Conservation (phyloP, 92 coral and sea anemone genomes). For the Montipora capitata region DNA sequence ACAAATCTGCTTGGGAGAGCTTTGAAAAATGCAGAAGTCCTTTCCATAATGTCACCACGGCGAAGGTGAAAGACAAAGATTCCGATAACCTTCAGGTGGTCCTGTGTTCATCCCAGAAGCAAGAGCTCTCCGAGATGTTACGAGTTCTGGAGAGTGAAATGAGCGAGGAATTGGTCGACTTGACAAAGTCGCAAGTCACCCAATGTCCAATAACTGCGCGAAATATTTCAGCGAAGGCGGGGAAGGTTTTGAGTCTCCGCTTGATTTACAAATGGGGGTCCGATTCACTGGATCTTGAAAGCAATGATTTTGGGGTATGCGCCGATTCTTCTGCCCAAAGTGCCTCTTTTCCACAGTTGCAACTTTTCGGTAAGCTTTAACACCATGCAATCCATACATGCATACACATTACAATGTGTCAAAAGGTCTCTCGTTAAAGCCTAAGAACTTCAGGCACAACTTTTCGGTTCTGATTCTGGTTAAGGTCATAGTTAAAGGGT, state of each 20-base stretch:
- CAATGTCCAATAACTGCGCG: neutral
- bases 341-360: neutral
- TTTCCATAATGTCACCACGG: neutral
- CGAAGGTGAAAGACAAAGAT: neutral
- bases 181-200: neutral
- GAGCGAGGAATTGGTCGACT: neutral
- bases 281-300: neutral
- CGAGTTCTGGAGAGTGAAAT: neutral
- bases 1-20: neutral
- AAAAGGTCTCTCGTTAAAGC: too few species aligned
- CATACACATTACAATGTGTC: too few species aligned
- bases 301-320: conserved; percentile 13
- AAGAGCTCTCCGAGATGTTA: neutral
- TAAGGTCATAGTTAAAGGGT: too few species aligned
- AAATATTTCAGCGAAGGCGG: neutral
- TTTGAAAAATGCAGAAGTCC: neutral
- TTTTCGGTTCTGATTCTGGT: too few species aligned
- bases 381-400: too few species aligned
- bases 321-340: neutral
- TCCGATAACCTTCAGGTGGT: neutral
- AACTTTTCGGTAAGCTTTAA: neutral
- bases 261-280: conserved; percentile 29
- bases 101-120: neutral
- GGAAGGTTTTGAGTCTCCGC: neutral
- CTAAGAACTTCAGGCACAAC: too few species aligned